Base-by-base conservation (phyloP, 2,113 vertebrate species). In the Callipepla squamata region DNA sequence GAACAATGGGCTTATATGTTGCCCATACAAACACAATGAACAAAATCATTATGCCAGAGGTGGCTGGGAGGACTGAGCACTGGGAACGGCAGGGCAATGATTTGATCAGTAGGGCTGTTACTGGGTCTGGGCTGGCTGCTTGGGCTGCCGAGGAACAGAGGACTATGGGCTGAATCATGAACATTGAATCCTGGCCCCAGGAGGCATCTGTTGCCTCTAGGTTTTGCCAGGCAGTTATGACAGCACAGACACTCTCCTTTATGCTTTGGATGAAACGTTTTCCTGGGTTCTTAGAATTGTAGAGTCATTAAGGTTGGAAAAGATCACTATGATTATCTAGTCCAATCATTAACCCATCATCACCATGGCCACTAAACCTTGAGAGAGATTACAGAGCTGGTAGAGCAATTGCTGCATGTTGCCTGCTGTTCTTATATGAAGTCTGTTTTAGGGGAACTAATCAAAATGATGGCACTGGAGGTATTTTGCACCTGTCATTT, bases 1-100 rank as follows among this genome's bases (percentile, higher is more conserved):
- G 94, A 96, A 93, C 94, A 96, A 96, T 93, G 70, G 72, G 69
- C 36, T 91, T 87, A 40, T 62, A 79, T 21, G 74, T 87, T 95
- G 87, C 92, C 94, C 45, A 11, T 55, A 45, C 20, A 96, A 95
- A 95, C 87, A 95, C 62, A 89, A 25, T 69, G 53, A 95, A 8
- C 51, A 86, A 84, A 89, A 78, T 84, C 30, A 15, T 92, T 65
- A 26, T 50, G 66, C 14, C 67, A 87, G 86, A 87, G 80, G 28
- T 2, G 3, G 8, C 53, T 36, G 30, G 58, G 51, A 58, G 48
- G 47, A 19, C 1, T 3, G 16, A 80, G 30, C 36, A 47, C 58
- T 20, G 58, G 28, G 40, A 73, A n/a, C 16, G 15, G 30, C 61
- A 32, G 48, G 53, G 16, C 70, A 87, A 47, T 30, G 30, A 28